Percentiles rank a stretch among this genome's conserved stretches.
Evolutionary conservation across 2,113 vertebrate genomes (phyloP).

Genomic region (Spea bombifrons): DNA sequence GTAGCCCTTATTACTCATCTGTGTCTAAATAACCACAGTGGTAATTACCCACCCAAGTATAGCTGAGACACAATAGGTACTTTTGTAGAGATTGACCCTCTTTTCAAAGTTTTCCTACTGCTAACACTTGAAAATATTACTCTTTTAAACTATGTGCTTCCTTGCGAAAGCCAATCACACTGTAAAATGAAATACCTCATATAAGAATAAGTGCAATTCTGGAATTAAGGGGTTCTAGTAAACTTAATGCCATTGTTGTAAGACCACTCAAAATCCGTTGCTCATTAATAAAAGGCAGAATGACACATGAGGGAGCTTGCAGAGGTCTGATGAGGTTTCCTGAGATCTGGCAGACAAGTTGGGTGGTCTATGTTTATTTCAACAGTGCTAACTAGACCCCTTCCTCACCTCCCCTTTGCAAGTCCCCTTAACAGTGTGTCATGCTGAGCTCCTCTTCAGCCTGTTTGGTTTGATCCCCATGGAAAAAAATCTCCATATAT

Average conservation of each 20-base stretch:
- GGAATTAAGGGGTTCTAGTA: conserved; percentile 17
- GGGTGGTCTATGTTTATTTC: conserved; percentile 52
- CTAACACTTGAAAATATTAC: neutral
- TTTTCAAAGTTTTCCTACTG: neutral
- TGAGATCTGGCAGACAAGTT: conserved; percentile 49
- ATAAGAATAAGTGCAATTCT: conserved; percentile 15
- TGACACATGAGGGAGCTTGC: conserved; percentile 35
- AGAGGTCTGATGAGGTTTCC: conserved; percentile 34
- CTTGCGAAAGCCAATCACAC: neutral
- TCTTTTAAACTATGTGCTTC: neutral
- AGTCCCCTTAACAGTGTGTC: conserved; percentile 29
- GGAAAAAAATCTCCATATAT: conserved; percentile 40
- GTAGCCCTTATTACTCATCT: neutral
- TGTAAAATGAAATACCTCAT: conserved; percentile 16
- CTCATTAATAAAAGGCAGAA: conserved; percentile 33
- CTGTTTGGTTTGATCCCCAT: conserved; percentile 23
- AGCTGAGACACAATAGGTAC: neutral
- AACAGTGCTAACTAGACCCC: conserved; percentile 43
- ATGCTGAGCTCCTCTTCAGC: conserved; percentile 38
- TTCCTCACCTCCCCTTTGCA: conserved; percentile 44
- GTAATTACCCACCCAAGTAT: no score
- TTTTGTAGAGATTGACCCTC: neutral
- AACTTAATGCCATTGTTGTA: conserved; percentile 35
- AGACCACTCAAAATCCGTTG: conserved; percentile 23
- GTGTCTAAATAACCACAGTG: no score